phyloP scores from a whole-genome alignment of 2,113 vertebrate species.

The Hipposideros armiger region DNA sequence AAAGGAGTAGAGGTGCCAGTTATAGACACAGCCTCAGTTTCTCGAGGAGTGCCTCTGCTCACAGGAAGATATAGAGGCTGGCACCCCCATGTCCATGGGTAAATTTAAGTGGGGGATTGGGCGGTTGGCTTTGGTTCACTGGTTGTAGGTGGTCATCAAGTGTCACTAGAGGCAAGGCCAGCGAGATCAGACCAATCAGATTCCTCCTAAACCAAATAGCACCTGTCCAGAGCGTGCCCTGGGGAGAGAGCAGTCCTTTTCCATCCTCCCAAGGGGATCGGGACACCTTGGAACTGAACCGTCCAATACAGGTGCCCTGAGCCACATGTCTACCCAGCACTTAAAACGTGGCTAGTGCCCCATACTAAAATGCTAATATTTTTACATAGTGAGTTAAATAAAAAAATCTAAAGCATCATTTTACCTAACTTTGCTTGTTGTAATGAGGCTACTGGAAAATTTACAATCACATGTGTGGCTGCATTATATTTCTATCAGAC shows the following conservation, averaged over 20 bases:
- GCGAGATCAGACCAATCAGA: neutral
- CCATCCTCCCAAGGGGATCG: neutral
- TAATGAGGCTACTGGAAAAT: neutral
- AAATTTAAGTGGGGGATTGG: neutral
- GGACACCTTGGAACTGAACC: neutral
- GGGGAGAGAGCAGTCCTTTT: neutral
- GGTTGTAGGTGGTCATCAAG: neutral
- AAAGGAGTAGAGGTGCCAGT: neutral
- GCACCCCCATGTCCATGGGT: too few species aligned
- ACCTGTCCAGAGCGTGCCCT: neutral
- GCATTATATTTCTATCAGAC: neutral
- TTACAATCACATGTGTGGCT: neutral
- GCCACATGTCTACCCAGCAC: neutral
- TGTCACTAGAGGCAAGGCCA: neutral
- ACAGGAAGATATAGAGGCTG: neutral
- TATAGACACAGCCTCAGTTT: rapidly evolving
- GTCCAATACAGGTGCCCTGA: neutral
- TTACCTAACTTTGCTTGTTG: neutral
- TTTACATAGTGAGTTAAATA: neutral
- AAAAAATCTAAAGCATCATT: neutral
- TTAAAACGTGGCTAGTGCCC: neutral
- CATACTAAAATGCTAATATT: neutral
- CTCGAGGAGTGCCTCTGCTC: neutral
- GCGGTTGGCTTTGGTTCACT: neutral
- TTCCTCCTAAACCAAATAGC: neutral